Evolutionary conservation across 2,888 invertebrate genomes (phyloP).

Genomic region (Meiosimyza decipiens): DNA sequence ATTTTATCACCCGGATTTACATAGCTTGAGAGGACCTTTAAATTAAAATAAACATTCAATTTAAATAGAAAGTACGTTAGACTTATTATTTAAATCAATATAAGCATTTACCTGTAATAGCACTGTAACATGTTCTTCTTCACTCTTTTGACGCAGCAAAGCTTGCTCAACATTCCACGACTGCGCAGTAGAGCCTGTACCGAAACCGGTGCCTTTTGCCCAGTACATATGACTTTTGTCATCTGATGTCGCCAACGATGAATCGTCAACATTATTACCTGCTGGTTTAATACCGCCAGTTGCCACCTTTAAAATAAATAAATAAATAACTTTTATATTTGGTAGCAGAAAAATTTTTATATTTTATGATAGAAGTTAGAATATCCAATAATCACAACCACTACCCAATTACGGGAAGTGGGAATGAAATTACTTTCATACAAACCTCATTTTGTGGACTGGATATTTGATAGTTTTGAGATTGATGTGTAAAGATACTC

Average conservation of each 20-base stretch:
- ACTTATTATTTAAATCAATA: neutral
- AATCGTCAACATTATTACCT: constrained; percentile 60
- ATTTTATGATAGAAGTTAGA: too few species aligned
- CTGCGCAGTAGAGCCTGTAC: constrained; percentile 94
- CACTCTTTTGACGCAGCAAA: constrained; percentile 86
- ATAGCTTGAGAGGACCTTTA: constrained; percentile 85
- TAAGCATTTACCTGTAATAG: constrained; percentile 71
- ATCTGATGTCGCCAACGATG: constrained; percentile 69
- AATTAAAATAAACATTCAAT: neutral
- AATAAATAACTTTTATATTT: constrained; percentile 3
- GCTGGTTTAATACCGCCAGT: constrained; percentile 49
- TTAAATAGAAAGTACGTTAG: constrained; percentile 75
- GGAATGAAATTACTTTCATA: neutral
- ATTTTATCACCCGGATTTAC: constrained; percentile 79
- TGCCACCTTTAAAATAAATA: constrained; percentile 31
- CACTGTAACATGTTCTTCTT: constrained; percentile 94
- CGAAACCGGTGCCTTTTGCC: constrained; percentile 97
- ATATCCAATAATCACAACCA: too few species aligned
- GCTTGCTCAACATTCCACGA: constrained; percentile 98
- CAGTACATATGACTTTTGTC: constrained; percentile 86
- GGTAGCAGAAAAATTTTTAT: too few species aligned
- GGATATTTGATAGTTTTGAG: constrained; percentile 69
- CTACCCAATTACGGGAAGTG: too few species aligned
- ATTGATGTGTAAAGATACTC: constrained; percentile 88
- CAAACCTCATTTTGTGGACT: constrained; percentile 54